These are phyloP conservation scores for Hirudinaria manillensis DNA, from an alignment of 2,888 invertebrate species.

Conservation along the genomic window DNA sequence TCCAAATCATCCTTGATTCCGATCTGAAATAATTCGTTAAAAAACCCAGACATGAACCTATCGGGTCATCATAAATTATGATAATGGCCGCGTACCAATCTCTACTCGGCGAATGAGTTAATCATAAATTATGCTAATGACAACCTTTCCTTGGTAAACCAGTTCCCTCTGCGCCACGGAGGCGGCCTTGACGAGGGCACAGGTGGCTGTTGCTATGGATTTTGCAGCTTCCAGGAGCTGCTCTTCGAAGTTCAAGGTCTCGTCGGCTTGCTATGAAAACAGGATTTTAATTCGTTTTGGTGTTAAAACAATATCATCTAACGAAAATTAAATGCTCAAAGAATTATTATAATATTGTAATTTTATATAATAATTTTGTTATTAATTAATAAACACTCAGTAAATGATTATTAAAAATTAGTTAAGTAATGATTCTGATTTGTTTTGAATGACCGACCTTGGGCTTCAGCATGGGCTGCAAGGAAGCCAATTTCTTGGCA, in stretches of 20 bases:
- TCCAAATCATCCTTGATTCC: conserved; percentile 42
- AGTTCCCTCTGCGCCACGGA: conserved; percentile 93
- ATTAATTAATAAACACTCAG: background rate
- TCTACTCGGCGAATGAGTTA: too few relatives aligned
- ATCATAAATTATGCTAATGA: too few relatives aligned
- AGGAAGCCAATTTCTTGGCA: conserved; percentile 83
- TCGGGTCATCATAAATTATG: too few relatives aligned
- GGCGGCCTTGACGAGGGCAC: conserved; percentile 90
- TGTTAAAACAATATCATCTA: conserved; percentile 11
- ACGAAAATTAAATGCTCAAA: background rate
- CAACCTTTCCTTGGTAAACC: conserved; percentile 76
- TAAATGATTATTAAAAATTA: too few relatives aligned
- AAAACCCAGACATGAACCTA: too few relatives aligned
- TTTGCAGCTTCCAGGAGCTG: conserved; percentile 97
- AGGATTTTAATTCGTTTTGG: background rate
- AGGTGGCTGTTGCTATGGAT: conserved; percentile 91
- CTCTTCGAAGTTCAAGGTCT: conserved; percentile 93
- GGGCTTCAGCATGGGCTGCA: conserved; percentile 73
- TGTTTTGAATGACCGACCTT: conserved; percentile 61
- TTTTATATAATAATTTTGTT: background rate
- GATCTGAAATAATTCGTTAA: conserved; percentile 19
- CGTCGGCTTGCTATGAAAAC: conserved; percentile 73
- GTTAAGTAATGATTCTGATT: too few relatives aligned
- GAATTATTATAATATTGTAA: conserved; percentile 2
- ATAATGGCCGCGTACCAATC: too few relatives aligned